Percentiles rank a stretch among this genome's conserved stretches.
These are phyloP conservation scores for Peromyscus leucopus DNA, from an alignment of 2,113 vertebrate genomes.

Conservation along the genomic window DNA sequence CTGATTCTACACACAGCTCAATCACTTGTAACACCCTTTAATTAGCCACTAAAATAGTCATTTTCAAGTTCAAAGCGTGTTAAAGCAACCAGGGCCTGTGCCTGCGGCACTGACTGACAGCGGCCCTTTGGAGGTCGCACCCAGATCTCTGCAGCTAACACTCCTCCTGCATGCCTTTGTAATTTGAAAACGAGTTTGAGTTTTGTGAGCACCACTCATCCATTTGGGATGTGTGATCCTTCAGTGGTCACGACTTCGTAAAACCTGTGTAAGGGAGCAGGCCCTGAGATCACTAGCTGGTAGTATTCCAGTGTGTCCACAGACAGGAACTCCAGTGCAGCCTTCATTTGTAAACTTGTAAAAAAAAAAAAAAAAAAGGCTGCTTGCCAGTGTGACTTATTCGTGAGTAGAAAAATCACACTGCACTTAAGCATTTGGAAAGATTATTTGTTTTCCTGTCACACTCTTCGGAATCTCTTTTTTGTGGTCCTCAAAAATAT, in stretches of 20 bases:
- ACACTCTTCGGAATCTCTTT: background rate
- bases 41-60: slow-evolving; percentile 79
- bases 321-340: background rate
- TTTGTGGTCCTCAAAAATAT: slow-evolving; percentile 21
- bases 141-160: slow-evolving; percentile 41
- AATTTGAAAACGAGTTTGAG: slow-evolving; percentile 36
- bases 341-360: slow-evolving; percentile 60
- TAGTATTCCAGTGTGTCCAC: background rate
- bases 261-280: slow-evolving; percentile 53
- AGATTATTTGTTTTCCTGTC: slow-evolving; percentile 34
- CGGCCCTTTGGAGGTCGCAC: slow-evolving; percentile 36
- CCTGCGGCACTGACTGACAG: slow-evolving; percentile 68
- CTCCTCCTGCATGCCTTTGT: slow-evolving; percentile 31
- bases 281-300: background rate
- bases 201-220: slow-evolving; percentile 57
- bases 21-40: slow-evolving; percentile 78
- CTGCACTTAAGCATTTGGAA: background rate
- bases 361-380: background rate
- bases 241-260: slow-evolving; percentile 22
- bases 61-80: slow-evolving; percentile 80
- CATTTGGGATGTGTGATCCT: slow-evolving; percentile 55
- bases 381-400: background rate
- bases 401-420: slow-evolving; percentile 47
- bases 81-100: slow-evolving; percentile 62
- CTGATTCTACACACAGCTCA: slow-evolving; percentile 79